These are phyloP conservation scores for Neocrepidodera transversa DNA, from an alignment of 2,888 invertebrate species.

Conservation along the genomic window DNA sequence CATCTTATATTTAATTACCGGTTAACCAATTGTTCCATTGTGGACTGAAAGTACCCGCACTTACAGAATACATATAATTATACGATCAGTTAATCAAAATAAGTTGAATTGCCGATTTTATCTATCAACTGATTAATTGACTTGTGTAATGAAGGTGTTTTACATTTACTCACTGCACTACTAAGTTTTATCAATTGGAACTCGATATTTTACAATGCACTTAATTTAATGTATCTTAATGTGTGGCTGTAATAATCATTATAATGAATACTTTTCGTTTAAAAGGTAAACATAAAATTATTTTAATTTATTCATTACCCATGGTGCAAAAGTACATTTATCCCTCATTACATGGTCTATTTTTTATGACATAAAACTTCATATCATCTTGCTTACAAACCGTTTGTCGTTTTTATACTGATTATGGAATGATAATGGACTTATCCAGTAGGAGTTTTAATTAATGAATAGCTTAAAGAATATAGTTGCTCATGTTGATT, in stretches of 20 bases:
- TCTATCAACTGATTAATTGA: conserved; percentile 13
- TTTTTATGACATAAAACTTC: too few species aligned
- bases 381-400: too few species aligned
- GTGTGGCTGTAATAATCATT: neutral
- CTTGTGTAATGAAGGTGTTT: conserved; percentile 16
- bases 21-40: conserved; percentile 8
- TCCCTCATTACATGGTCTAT: too few species aligned
- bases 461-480: too few species aligned
- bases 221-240: conserved; percentile 1
- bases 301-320: too few species aligned
- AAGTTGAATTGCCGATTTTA: conserved; percentile 10
- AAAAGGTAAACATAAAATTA: too few species aligned
- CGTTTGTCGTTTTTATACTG: too few species aligned
- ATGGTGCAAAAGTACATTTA: too few species aligned
- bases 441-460: too few species aligned
- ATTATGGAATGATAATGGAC: too few species aligned
- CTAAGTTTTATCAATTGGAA: neutral
- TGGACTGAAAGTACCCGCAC: conserved; percentile 5
- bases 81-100: conserved; percentile 15
- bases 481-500: too few species aligned
- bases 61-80: conserved; percentile 14
- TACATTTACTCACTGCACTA: conserved; percentile 9
- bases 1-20: neutral
- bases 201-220: neutral
- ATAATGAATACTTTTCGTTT: neutral